Evolutionary conservation across 2,888 invertebrate species (phyloP).

Genomic region (Euplagia quadripunctaria): DNA sequence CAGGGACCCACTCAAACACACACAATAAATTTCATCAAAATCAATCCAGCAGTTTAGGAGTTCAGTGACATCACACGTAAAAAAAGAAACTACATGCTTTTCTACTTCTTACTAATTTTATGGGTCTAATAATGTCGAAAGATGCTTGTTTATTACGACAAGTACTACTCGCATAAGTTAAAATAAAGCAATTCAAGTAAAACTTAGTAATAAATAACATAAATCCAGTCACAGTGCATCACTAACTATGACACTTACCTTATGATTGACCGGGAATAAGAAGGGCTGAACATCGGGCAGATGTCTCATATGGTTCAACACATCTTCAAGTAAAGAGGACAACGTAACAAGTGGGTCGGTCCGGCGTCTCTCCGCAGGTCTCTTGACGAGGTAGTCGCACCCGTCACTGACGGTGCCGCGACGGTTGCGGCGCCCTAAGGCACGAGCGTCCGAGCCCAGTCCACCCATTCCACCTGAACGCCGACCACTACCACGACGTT

Average conservation of each 20-base stretch:
- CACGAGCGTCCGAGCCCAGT: constrained; percentile 85
- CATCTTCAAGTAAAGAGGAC: constrained; percentile 95
- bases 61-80: too few relatives aligned
- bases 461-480: constrained; percentile 78
- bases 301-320: constrained; percentile 96
- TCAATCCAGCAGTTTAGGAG: too few relatives aligned
- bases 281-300: constrained; percentile 97
- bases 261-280: constrained; percentile 97
- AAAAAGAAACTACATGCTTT: too few relatives aligned
- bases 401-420: constrained; percentile 76
- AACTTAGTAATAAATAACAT: not conserved
- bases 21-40: too few relatives aligned
- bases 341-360: constrained; percentile 99
- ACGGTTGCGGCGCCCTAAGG: constrained; percentile 64
- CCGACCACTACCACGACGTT: constrained; percentile 92
- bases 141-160: too few relatives aligned
- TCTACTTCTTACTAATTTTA: too few relatives aligned
- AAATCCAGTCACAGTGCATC: not conserved
- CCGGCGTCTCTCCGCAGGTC: constrained; percentile 95
- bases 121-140: too few relatives aligned
- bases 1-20: too few relatives aligned
- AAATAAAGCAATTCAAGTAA: not conserved
- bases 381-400: constrained; percentile 95
- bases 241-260: constrained; percentile 82
- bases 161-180: too few relatives aligned